Base-by-base conservation (phyloP, 2,797 vertebrate genomes). In the Syngnathus rostellatus region DNA sequence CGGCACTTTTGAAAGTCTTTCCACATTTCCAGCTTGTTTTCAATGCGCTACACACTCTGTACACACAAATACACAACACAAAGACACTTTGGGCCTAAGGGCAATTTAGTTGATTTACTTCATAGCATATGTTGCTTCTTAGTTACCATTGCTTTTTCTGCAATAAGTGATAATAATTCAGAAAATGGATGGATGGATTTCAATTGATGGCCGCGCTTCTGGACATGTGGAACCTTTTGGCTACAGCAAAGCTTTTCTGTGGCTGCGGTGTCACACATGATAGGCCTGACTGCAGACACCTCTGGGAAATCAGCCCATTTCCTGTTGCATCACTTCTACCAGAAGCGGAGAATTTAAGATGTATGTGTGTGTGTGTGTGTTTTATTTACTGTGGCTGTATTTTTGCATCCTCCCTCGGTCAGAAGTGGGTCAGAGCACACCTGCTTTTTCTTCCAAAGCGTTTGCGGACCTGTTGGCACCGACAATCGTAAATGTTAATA, bases 261-360 rank as follows among this genome's bases (percentile, higher is more conserved):
- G 73, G 77, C 80, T 61, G 3, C 19, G 1, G 19, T 64, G 73
- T 76, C 81, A 25, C 72, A 77, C 68, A 72, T 81, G 78, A 75
- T 78, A 72, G 71, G 63, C 64, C 71, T 81, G 80, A 83, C 70
- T 82, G 73, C 78, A 82, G 79, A 77, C 80, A 81, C 87, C 79
- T 71, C 59, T 74, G 87, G 86, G 85, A 88, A 87, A 87, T 87
- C 78, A 88, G 70, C 65, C 73, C 71, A 74, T 76, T 87, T 88
- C 85, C 83, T 78, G 77, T 80, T 78, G 72, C 71, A 78, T 72
- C 70, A 68, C 63, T 79, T 76, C 71, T 58, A 62, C 71, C 75
- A 72, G 77, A 85, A 77, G 74, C 72, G 71, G 72, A 72, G 68
- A 75, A 80, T 76, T 71, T 67, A 75, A 66, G 16, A 21, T 68